Conservation (phyloP, 1,140 invertebrate species). For the Pseudomyrmex pallidus region DNA sequence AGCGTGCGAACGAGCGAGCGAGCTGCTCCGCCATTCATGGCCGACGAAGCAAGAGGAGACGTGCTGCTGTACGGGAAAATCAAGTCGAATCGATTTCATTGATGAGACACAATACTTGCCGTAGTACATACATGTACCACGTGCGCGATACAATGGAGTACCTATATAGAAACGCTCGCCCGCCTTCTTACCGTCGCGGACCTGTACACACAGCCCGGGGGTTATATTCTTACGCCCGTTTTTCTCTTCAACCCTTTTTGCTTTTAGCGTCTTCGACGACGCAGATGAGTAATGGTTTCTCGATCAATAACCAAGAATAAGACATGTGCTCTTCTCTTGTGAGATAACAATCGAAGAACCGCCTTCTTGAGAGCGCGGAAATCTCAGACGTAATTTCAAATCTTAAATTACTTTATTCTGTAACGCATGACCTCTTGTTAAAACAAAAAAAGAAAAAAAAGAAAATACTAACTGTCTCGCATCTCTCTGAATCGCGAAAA, state of each 20-base stretch:
- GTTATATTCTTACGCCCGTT: conserved; percentile 40
- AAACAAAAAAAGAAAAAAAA: background rate
- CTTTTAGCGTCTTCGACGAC: conserved; percentile 30
- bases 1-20: conserved; percentile 28
- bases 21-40: conserved; percentile 62
- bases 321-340: conserved; percentile 38
- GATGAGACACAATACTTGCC: conserved; percentile 49
- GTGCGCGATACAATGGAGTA: conserved; percentile 18
- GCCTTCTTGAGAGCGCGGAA: conserved; percentile 18
- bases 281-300: conserved; percentile 56
- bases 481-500: conserved; percentile 26
- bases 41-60: conserved; percentile 62
- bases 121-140: background rate
- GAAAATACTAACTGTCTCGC: background rate
- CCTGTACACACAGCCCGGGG: background rate
- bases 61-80: conserved; percentile 61
- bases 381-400: conserved; percentile 47
- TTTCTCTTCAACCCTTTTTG: conserved; percentile 23
- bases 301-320: conserved; percentile 53
- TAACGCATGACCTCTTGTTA: conserved; percentile 22
- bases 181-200: conserved; percentile 12
- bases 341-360: conserved; percentile 31
- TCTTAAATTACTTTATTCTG: conserved; percentile 43
- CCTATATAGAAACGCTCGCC: conserved; percentile 1
- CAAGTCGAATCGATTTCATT: conserved; percentile 66